These are phyloP conservation scores for Leptinotarsa lineolata DNA, from an alignment of 1,140 invertebrate genomes.

Conservation along the genomic window DNA sequence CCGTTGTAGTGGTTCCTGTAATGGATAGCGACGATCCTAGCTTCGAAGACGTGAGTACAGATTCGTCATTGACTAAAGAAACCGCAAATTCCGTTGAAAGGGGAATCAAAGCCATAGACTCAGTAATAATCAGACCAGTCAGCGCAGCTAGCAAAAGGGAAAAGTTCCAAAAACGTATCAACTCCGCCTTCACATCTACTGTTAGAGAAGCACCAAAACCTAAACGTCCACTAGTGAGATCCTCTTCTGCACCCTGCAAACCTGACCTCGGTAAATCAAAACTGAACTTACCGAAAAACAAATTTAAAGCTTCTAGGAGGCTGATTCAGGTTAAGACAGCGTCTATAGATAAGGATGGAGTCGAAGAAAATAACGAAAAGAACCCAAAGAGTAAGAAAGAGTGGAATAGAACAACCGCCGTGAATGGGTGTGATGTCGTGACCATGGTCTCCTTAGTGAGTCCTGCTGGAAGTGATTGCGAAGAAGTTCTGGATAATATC, in stretches of 20 bases:
- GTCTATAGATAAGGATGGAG: conserved; percentile 28
- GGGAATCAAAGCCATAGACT: conserved; percentile 30
- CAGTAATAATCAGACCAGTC: conserved; percentile 43
- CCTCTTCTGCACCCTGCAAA: conserved; percentile 49
- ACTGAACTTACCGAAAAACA: conserved; percentile 46
- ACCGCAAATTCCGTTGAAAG: conserved; percentile 7
- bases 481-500: conserved; percentile 43
- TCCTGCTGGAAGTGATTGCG: conserved; percentile 61
- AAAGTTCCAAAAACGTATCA: conserved; percentile 51
- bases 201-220: conserved; percentile 33
- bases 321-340: conserved; percentile 24
- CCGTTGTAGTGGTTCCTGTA: conserved; percentile 47
- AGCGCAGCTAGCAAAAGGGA: conserved; percentile 50
- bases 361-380: conserved; percentile 30
- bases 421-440: conserved; percentile 55
- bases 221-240: conserved; percentile 45
- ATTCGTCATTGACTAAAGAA: not conserved
- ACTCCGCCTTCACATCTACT: conserved; percentile 48
- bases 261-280: conserved; percentile 47
- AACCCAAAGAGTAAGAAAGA: conserved; percentile 32
- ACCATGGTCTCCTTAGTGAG: conserved; percentile 64
- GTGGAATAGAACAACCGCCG: conserved; percentile 28
- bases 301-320: conserved; percentile 44
- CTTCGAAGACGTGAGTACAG: not conserved
- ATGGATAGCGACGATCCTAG: conserved; percentile 36